Percentiles rank a stretch among this genome's conserved stretches.
These are phyloP conservation scores for Temnothorax rugatulus DNA, from an alignment of 2,888 invertebrate genomes.

Conservation along the genomic window DNA sequence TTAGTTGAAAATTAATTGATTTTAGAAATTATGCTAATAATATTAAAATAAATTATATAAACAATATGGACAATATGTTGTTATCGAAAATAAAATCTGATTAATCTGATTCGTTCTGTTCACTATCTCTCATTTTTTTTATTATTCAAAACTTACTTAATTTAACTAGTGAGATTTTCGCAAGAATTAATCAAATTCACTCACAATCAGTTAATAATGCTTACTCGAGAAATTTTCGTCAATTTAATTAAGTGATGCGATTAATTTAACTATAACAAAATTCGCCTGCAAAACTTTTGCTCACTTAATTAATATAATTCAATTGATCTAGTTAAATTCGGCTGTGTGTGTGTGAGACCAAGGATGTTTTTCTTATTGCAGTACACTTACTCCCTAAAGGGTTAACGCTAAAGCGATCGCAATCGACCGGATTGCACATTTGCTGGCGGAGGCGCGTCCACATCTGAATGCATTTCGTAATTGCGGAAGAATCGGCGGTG, in stretches of 20 bases:
- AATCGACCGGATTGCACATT: not conserved
- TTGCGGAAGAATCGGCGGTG: conserved; percentile 26
- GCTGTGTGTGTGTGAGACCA: too few relatives aligned
- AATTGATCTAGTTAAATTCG: not conserved
- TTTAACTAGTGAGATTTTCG: not conserved
- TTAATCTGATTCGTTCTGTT: not conserved
- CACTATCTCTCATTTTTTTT: not conserved
- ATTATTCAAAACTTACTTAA: not conserved
- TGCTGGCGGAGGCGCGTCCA: not conserved
- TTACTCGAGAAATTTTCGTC: not conserved
- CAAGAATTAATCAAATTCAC: not conserved
- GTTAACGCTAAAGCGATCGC: not conserved
- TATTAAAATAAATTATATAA: conserved; percentile 2
- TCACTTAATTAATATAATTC: not conserved
- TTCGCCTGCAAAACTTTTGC: not conserved
- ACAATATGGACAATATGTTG: not conserved
- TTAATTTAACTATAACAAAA: not conserved
- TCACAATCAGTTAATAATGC: not conserved
- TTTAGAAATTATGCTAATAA: not conserved
- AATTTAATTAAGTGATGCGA: too few relatives aligned
- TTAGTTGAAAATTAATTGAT: not conserved
- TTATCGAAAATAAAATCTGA: not conserved
- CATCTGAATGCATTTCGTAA: conserved; percentile 46
- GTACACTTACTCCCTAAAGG: not conserved
- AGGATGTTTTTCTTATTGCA: not conserved